Percentiles rank a stretch among this genome's conserved stretches.
Evolutionary conservation across 2,113 vertebrate genomes (phyloP).

Genomic region (Junco hyemalis): DNA sequence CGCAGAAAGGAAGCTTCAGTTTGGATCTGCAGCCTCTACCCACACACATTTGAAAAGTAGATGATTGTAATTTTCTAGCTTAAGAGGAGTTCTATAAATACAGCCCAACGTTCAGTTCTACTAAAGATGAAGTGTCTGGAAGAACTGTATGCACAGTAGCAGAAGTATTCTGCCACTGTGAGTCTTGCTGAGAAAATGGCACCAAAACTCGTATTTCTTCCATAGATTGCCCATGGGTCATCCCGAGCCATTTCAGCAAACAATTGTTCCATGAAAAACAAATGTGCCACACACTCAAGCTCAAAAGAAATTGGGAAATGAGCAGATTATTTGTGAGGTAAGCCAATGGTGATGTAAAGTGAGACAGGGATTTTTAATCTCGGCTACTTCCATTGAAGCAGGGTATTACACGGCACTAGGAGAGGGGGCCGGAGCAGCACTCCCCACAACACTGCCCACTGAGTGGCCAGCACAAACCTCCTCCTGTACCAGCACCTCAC

Average conservation of each 20-base stretch:
- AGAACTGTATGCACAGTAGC: not conserved
- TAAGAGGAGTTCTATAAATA: slow-evolving; percentile 64
- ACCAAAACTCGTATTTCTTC: not conserved
- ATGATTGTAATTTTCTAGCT: slow-evolving; percentile 49
- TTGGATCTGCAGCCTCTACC: slow-evolving; percentile 33
- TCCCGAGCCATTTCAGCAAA: not conserved
- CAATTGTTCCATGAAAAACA: not conserved
- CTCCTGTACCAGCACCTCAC: not conserved
- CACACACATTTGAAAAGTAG: slow-evolving; percentile 54
- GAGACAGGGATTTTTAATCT: not conserved
- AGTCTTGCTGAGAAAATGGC: slow-evolving; percentile 35
- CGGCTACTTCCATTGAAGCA: not conserved
- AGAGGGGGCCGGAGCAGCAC: not conserved
- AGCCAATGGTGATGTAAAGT: not conserved
- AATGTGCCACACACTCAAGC: not conserved
- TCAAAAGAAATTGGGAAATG: not conserved
- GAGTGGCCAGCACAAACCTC: not conserved
- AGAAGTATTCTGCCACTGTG: not conserved
- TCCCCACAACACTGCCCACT: not conserved
- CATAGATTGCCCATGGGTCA: not conserved
- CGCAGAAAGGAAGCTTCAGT: slow-evolving; percentile 26
- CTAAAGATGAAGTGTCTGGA: slow-evolving; percentile 11
- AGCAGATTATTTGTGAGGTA: not conserved
- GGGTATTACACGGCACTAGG: not conserved
- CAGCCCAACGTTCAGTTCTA: not conserved